Evolutionary conservation across 2,797 vertebrate species (phyloP), one percentile per base, ranked within the genome.

Genomic region (Peromyscus eremicus): DNA sequence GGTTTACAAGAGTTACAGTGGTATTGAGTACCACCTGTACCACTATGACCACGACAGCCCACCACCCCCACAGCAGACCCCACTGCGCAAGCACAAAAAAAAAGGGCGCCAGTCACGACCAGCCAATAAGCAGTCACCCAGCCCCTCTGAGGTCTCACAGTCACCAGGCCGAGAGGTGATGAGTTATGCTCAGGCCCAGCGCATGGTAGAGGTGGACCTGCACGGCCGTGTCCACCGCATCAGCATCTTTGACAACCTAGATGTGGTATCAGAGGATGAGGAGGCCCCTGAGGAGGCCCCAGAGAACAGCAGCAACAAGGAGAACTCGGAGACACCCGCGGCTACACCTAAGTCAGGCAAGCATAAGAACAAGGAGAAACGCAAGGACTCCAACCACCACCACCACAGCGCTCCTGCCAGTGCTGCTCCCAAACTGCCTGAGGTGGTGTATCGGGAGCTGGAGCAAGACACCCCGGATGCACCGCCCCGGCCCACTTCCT

Each of bases 1-100:
- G 98, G 99, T 99, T 96, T 99, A 99, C 98, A 99, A 99, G 98
- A 99, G 99, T 98, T 99, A 99, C 99, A 99, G 99, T 34, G 99
- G 99, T 89, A 99, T 99, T 1, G 99, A 99, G 98, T 99, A 99
- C 98, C 99, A 99, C 97, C 99, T 99, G 7, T 99, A 99, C 98
- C 99, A 99, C 98, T 99, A 99, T 97, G 99, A 99, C 98, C 99
- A 99, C 82, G 99, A 99, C 98, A 99, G 99, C 98, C 99, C 99
- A 0, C 99, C 99, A 0, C 99, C 99, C 21, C 99, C 99, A 2
- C 99, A 99, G 98, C 98, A 99, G 95, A 98, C 99, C 13, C 99
- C 99, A 0, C 99, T 99, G 97, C 99, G 99, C 97, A 99, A 99
- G 98, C 99, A 99, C 91, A 99, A 99, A 97, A 99, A 99, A 80